These are phyloP conservation scores for Protomyctophum bolini DNA, from an alignment of 2,113 vertebrate genomes.

Conservation along the genomic window DNA sequence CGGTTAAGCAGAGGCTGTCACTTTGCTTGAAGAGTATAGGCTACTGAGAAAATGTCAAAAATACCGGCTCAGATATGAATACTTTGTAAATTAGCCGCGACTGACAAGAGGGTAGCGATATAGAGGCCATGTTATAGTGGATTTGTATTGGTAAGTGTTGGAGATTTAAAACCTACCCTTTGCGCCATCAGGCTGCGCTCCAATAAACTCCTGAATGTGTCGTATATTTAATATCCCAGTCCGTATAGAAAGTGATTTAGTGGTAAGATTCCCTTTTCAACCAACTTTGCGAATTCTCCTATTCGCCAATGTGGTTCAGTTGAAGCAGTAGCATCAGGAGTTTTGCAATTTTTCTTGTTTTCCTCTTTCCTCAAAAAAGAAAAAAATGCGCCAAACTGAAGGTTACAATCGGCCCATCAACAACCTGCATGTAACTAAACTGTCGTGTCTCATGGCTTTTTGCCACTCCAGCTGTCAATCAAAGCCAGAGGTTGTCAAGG, in stretches of 20 bases:
- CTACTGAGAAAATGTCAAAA: slow-evolving; percentile 84
- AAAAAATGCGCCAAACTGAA: slow-evolving; percentile 90
- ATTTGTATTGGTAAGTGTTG: slow-evolving; percentile 92
- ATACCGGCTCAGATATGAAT: slow-evolving; percentile 75
- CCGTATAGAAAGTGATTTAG: slow-evolving; percentile 92
- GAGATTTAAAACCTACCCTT: slow-evolving; percentile 99
- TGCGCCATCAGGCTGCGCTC: slow-evolving; percentile 99
- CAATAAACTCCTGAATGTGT: slow-evolving; percentile 98
- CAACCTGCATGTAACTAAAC: slow-evolving; percentile 99
- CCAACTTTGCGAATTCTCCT: slow-evolving; percentile 91
- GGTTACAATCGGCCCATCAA: slow-evolving; percentile 98
- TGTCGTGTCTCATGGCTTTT: slow-evolving; percentile 99
- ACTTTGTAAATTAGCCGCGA: slow-evolving; percentile 87
- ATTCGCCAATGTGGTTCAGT: slow-evolving; percentile 86
- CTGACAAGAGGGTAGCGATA: slow-evolving; percentile 72
- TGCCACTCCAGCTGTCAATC: slow-evolving; percentile 99
- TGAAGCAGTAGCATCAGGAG: slow-evolving; percentile 81
- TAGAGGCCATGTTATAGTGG: slow-evolving; percentile 88
- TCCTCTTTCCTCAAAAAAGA: slow-evolving; percentile 77
- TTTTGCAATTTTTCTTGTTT: slow-evolving; percentile 86
- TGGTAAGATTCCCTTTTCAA: slow-evolving; percentile 86
- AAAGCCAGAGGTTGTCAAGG: slow-evolving; percentile 99
- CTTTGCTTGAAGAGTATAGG: slow-evolving; percentile 65
- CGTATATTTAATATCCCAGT: slow-evolving; percentile 98
- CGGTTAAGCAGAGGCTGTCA: slow-evolving; percentile 75